Conservation (phyloP, 1,140 invertebrate genomes). For the Bradysia coprophila region DNA sequence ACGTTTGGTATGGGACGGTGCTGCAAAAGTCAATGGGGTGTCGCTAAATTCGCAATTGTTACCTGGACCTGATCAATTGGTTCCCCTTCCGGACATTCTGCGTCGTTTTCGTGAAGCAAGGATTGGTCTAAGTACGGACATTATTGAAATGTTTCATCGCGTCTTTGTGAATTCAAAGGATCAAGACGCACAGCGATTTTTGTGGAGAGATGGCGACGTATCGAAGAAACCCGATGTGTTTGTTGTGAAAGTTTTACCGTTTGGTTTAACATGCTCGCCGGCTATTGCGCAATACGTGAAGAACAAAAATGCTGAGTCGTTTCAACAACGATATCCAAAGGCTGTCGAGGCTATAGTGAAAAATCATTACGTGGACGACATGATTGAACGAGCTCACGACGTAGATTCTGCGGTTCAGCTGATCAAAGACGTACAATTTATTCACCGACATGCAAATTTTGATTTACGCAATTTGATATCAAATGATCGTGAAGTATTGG, state of each 20-base stretch:
- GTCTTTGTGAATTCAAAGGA: conserved; percentile 10
- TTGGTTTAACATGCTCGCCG: conserved; percentile 17
- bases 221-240: conserved; percentile 5
- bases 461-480: conserved; percentile 4
- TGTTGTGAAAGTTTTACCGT: conserved; percentile 10
- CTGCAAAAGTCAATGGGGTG: too few relatives aligned
- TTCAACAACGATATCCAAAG: conserved; percentile 5
- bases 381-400: conserved; percentile 12
- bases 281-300: conserved; percentile 15
- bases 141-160: conserved; percentile 11
- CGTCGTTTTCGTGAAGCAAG: too few relatives aligned
- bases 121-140: too few relatives aligned
- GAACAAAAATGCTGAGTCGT: conserved; percentile 13
- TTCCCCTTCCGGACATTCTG: too few relatives aligned
- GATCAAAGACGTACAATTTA: neutral
- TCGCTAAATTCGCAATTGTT: too few relatives aligned
- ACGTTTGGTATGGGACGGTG: too few relatives aligned
- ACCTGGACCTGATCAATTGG: too few relatives aligned
- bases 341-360: conserved; percentile 11
- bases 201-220: conserved; percentile 12
- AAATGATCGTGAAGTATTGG: conserved; percentile 1
- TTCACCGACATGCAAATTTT: neutral
- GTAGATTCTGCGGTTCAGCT: conserved; percentile 8
- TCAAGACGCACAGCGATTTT: conserved; percentile 10
- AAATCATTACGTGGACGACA: conserved; percentile 21